phyloP scores from a whole-genome alignment of 1,140 invertebrate species.

The Adelges cooleyi region DNA sequence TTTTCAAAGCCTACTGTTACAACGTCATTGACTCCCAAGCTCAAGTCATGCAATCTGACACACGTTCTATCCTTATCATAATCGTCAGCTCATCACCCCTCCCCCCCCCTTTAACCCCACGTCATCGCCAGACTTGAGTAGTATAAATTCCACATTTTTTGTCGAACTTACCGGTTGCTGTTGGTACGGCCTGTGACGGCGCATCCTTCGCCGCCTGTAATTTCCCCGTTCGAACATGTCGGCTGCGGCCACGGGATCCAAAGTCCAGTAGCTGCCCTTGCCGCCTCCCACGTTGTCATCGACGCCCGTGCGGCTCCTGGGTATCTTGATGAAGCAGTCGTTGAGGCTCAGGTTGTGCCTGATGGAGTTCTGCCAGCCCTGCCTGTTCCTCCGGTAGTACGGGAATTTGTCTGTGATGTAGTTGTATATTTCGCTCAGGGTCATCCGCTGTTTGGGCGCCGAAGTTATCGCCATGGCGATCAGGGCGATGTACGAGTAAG shows the following conservation, averaged over 20 bases:
- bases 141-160: no score
- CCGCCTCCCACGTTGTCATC: conserved; percentile 76
- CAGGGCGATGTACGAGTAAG: conserved; percentile 94
- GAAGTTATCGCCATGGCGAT: conserved; percentile 98
- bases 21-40: no score
- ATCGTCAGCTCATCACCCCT: no score
- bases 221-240: conserved; percentile 97
- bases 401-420: conserved; percentile 93
- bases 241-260: conserved; percentile 83
- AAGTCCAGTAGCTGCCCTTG: conserved; percentile 95
- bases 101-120: no score
- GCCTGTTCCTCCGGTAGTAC: conserved; percentile 95
- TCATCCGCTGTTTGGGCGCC: conserved; percentile 84
- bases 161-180: conserved; percentile 4
- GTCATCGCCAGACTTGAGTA: no score
- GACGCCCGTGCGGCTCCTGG: conserved; percentile 45
- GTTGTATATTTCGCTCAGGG: conserved; percentile 95
- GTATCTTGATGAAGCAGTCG: conserved; percentile 96
- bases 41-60: no score
- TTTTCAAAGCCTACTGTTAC: no score
- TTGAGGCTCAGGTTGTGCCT: conserved; percentile 94
- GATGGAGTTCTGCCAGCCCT: conserved; percentile 92
- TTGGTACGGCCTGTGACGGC: conserved; percentile 28
- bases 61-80: no score
- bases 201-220: conserved; percentile 34